phyloP scores from a whole-genome alignment of 1,140 invertebrate species.

The Reticulitermes speratus region DNA sequence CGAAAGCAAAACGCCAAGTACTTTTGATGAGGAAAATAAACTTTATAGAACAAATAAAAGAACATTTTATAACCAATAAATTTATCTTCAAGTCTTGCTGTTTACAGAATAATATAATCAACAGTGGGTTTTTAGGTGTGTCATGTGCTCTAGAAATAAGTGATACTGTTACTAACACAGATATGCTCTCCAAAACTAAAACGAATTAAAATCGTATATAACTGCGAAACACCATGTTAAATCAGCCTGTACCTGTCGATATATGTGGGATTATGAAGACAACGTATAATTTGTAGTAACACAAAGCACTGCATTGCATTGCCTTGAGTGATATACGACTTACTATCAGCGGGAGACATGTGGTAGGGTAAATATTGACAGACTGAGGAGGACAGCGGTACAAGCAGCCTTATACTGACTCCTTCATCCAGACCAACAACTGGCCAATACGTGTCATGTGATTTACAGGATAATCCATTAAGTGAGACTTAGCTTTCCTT shows the following conservation, averaged over 20 bases:
- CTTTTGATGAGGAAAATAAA: too few relatives aligned
- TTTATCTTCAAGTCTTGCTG: too few relatives aligned
- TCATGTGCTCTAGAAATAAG: too few relatives aligned
- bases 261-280: not conserved
- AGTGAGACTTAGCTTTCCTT: not conserved
- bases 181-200: too few relatives aligned
- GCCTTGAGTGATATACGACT: constrained; percentile 10
- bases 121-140: too few relatives aligned
- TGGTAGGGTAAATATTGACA: constrained; percentile 4
- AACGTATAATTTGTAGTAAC: not conserved
- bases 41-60: too few relatives aligned
- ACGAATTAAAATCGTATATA: too few relatives aligned
- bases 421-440: not conserved
- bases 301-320: constrained; percentile 15
- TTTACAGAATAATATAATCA: too few relatives aligned
- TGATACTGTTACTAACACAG: too few relatives aligned
- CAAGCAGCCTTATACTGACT: not conserved
- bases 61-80: too few relatives aligned
- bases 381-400: not conserved
- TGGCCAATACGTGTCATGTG: not conserved
- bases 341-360: not conserved
- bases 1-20: too few relatives aligned
- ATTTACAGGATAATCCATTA: not conserved
- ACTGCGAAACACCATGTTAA: not conserved
- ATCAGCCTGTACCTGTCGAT: not conserved